These are phyloP conservation scores for Athene noctua DNA, from an alignment of 2,113 vertebrate species.

Conservation along the genomic window DNA sequence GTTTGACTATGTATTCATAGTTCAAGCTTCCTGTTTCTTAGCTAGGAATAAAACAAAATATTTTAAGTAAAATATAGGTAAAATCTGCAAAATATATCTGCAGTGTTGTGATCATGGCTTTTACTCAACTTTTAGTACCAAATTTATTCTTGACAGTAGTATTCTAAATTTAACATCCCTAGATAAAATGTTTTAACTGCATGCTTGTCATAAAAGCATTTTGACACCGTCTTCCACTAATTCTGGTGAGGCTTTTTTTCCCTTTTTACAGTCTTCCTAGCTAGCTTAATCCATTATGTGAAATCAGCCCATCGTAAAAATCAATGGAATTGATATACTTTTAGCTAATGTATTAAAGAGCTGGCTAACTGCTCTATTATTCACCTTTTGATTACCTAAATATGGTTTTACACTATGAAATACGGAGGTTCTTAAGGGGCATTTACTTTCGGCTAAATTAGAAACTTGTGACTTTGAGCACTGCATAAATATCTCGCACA, in stretches of 20 bases:
- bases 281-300: slow-evolving; percentile 39
- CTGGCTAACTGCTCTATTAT: slow-evolving; percentile 50
- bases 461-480: slow-evolving; percentile 3
- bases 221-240: background rate
- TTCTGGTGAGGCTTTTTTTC: slow-evolving; percentile 2
- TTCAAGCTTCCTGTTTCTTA: slow-evolving; percentile 1
- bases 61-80: background rate
- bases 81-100: background rate
- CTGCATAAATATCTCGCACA: background rate
- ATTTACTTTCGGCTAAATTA: background rate
- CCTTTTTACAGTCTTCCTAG: slow-evolving; percentile 2
- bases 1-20: background rate
- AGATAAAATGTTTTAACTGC: slow-evolving; percentile 38
- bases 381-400: slow-evolving; percentile 48
- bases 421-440: background rate
- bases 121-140: background rate
- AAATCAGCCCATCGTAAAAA: slow-evolving; percentile 45
- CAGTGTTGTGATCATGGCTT: background rate
- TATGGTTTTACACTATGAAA: slow-evolving; percentile 17
- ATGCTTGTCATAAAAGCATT: slow-evolving; percentile 14
- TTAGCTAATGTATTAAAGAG: slow-evolving; percentile 62
- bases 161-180: slow-evolving; percentile 10
- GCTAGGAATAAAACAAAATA: background rate
- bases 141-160: background rate
- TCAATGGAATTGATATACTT: slow-evolving; percentile 59